These are phyloP conservation scores for Chionomys nivalis DNA, from an alignment of 2,113 vertebrate genomes.

Conservation along the genomic window DNA sequence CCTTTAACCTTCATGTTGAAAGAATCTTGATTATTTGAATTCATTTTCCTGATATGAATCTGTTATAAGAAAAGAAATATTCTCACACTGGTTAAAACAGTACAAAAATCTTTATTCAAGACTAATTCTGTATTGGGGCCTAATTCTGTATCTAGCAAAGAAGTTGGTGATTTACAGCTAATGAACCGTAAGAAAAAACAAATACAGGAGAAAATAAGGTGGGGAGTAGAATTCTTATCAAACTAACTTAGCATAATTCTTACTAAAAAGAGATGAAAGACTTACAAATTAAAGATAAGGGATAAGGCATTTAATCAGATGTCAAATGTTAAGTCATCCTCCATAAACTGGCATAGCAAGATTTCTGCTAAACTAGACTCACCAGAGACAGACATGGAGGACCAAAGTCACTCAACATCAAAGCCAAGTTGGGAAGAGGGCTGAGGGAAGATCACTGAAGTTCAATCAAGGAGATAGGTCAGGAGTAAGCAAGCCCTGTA, in stretches of 20 bases:
- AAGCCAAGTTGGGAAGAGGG: neutral
- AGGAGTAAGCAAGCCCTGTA: neutral
- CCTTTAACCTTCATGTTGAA: neutral
- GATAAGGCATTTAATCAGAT: neutral
- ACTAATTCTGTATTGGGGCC: neutral
- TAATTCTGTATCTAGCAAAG: neutral
- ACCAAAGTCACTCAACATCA: neutral
- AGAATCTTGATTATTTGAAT: neutral
- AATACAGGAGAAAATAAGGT: neutral
- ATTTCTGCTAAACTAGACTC: conserved; percentile 1
- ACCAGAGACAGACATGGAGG: neutral
- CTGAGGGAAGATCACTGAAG: neutral
- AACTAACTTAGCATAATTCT: neutral
- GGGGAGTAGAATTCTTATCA: neutral
- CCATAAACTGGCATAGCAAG: neutral
- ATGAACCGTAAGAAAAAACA: neutral
- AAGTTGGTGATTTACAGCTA: neutral
- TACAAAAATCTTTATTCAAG: neutral
- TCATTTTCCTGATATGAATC: neutral
- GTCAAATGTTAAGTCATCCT: neutral
- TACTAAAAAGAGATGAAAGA: neutral
- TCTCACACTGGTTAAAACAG: neutral
- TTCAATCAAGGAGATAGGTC: neutral
- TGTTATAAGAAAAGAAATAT: neutral
- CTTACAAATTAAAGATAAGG: neutral